Conservation (phyloP, 2,888 invertebrate species). For the Choristoneura rosaceana region DNA sequence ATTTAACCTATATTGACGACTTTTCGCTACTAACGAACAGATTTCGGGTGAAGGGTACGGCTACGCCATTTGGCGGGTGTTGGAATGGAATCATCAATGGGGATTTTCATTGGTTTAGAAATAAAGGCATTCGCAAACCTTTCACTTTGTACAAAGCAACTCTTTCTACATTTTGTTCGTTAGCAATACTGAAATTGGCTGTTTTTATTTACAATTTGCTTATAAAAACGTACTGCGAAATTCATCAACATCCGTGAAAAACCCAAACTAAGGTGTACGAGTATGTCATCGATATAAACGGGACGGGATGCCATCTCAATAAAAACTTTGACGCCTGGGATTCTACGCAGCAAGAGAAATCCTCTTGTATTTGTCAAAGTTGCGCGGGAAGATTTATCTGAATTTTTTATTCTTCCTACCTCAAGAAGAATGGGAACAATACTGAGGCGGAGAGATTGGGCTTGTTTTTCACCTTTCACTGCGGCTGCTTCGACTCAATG, state of each 20-base stretch:
- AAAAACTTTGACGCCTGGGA: slow-evolving; percentile 15
- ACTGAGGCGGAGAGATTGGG: not conserved
- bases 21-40: no score
- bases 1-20: no score
- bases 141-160: not conserved
- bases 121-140: not conserved
- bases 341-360: slow-evolving; percentile 14
- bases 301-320: slow-evolving; percentile 24
- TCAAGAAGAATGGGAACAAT: slow-evolving; percentile 16
- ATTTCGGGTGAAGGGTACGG: no score
- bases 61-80: no score
- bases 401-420: slow-evolving; percentile 9
- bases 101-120: no score
- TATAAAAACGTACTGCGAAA: slow-evolving; percentile 2
- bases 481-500: slow-evolving; percentile 5
- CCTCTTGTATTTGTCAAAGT: slow-evolving; percentile 25
- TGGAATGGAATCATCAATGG: no score
- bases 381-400: slow-evolving; percentile 11
- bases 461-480: slow-evolving; percentile 9
- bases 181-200: not conserved
- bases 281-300: slow-evolving; percentile 6
- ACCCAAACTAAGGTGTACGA: not conserved
- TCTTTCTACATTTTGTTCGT: not conserved
- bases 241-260: slow-evolving; percentile 6
- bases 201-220: slow-evolving; percentile 4